Conservation (phyloP, 2,888 invertebrate genomes). For the Lochmaea capreae region DNA sequence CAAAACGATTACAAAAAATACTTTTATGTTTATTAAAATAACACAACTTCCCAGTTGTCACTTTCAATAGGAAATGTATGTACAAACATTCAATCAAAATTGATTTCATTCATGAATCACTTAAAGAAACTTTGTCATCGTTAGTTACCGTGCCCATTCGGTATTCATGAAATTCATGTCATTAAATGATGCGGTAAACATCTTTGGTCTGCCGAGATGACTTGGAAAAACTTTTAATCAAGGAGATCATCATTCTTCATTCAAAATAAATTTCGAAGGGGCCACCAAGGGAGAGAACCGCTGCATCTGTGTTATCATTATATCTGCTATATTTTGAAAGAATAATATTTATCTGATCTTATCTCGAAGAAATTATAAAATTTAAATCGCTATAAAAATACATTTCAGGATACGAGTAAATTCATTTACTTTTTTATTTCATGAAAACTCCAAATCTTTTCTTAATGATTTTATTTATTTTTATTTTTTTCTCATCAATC, state of each 20-base stretch:
- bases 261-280: constrained; percentile 40
- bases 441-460: too few species aligned
- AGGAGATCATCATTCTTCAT: constrained; percentile 43
- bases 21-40: constrained; percentile 25
- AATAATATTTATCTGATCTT: not conserved
- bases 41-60: constrained; percentile 11
- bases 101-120: constrained; percentile 22
- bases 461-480: too few species aligned
- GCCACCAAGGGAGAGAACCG: constrained; percentile 36
- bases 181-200: constrained; percentile 46
- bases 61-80: constrained; percentile 9
- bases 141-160: constrained; percentile 26
- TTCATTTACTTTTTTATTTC: too few species aligned
- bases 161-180: constrained; percentile 46
- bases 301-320: constrained; percentile 22
- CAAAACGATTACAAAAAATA: not conserved
- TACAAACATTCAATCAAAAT: constrained; percentile 29
- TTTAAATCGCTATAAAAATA: too few species aligned
- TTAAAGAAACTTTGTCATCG: constrained; percentile 31
- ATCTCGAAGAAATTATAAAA: not conserved
- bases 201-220: constrained; percentile 41
- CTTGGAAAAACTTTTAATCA: constrained; percentile 41
- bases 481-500: too few species aligned
- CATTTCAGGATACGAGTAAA: too few species aligned
- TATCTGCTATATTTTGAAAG: not conserved